A percentile compares a stretch with the other conserved stretches of the same genome.
Evolutionary conservation across 2,113 vertebrate genomes (phyloP).

Genomic region (Ondatra zibethicus): DNA sequence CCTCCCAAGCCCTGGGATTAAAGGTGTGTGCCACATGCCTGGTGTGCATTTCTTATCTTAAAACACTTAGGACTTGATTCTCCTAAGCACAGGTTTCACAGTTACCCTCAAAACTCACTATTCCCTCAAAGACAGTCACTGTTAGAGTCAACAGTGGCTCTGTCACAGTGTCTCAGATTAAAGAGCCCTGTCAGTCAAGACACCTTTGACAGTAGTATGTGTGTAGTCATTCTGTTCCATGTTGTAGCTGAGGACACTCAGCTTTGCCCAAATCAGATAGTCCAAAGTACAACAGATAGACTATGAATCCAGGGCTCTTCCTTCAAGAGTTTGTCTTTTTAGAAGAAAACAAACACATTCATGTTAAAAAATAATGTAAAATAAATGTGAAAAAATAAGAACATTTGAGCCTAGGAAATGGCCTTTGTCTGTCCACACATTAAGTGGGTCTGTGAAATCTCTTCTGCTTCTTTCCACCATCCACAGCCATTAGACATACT

Average conservation of each 20-base stretch:
- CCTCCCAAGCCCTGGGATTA: too few relatives aligned
- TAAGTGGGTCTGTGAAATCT: background rate
- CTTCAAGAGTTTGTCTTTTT: background rate
- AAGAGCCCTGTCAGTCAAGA: background rate
- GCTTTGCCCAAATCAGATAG: background rate
- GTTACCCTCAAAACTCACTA: background rate
- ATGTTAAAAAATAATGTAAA: slow-evolving; percentile 7
- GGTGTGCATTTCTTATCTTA: slow-evolving; percentile 31
- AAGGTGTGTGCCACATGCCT: fast-evolving
- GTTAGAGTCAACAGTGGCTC: background rate
- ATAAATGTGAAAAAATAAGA: slow-evolving; percentile 51
- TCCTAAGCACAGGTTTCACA: background rate
- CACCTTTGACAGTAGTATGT: background rate
- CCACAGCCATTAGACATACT: slow-evolving; percentile 65
- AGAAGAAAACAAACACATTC: background rate
- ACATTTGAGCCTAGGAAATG: background rate
- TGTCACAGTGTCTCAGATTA: background rate
- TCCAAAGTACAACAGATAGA: background rate
- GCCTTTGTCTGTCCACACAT: background rate
- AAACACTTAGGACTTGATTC: slow-evolving; percentile 32
- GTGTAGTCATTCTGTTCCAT: background rate
- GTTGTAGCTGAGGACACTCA: slow-evolving; percentile 9
- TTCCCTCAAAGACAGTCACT: background rate
- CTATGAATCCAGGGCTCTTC: background rate
- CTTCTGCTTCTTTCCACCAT: slow-evolving; percentile 53